Evolutionary conservation across 2,113 vertebrate species (phyloP).

Genomic region (Rhinolophus sinicus): DNA sequence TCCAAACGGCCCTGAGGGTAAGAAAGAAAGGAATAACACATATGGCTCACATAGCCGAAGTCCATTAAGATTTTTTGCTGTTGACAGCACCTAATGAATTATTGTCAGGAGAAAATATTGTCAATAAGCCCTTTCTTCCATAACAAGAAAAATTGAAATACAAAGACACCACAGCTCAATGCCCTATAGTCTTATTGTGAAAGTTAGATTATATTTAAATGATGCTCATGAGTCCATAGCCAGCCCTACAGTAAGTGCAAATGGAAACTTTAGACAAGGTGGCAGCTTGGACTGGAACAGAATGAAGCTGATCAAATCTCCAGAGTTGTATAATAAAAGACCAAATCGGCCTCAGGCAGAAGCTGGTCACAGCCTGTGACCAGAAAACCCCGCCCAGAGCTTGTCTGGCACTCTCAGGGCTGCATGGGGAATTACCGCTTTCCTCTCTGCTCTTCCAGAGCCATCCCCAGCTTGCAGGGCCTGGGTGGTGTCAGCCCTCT

Average conservation of each 20-base stretch:
- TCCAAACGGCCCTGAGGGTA: constrained; percentile 60
- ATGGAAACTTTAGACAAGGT: background rate
- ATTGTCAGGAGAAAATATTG: constrained; percentile 54
- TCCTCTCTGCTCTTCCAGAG: background rate
- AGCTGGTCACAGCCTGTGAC: background rate
- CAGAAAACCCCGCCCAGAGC: background rate
- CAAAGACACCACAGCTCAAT: constrained; percentile 26
- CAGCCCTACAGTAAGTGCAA: background rate
- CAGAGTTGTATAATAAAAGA: background rate
- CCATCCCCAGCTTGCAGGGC: background rate
- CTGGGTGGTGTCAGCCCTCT: background rate
- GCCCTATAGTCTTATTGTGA: constrained; percentile 15
- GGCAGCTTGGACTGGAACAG: background rate
- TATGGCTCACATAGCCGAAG: constrained; percentile 40
- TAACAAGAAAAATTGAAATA: constrained; percentile 63
- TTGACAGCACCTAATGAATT: constrained; percentile 75
- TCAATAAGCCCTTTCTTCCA: constrained; percentile 59
- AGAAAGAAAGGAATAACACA: constrained; percentile 45
- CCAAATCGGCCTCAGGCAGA: background rate
- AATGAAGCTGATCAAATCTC: background rate
- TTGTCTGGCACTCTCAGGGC: background rate
- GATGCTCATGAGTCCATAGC: background rate
- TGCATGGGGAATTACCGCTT: background rate
- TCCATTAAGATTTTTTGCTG: constrained; percentile 71
- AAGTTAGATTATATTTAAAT: constrained; percentile 49